These are phyloP conservation scores for Papio anubis DNA, from an alignment of 2,113 vertebrate species.

Conservation along the genomic window DNA sequence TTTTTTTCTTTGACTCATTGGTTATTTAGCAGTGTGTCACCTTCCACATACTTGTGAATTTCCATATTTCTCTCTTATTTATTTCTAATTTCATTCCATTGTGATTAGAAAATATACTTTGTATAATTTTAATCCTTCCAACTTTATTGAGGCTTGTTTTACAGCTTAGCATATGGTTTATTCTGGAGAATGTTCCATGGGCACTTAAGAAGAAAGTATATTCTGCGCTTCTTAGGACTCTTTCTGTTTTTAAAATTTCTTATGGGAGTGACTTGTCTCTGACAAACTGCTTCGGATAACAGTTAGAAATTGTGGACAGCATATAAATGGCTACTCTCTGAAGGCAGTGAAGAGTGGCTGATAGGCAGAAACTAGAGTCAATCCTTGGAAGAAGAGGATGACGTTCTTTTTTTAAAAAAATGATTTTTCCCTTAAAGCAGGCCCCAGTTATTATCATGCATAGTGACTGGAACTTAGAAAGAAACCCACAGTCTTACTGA, in stretches of 20 bases:
- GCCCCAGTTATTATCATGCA: background rate
- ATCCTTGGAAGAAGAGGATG: background rate
- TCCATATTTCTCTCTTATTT: background rate
- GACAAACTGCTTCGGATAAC: background rate
- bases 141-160: background rate
- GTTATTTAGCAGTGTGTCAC: background rate
- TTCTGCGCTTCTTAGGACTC: background rate
- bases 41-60: background rate
- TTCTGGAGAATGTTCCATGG: background rate
- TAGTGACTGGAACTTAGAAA: background rate
- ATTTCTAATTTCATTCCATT: background rate
- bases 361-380: background rate
- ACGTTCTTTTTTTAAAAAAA: background rate
- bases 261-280: background rate
- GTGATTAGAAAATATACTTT: background rate
- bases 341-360: background rate
- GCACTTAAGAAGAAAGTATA: background rate
- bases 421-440: background rate
- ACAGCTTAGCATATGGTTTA: background rate
- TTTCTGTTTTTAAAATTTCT: background rate
- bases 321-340: background rate
- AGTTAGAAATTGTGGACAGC: background rate
- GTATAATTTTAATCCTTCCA: background rate
- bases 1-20: background rate
- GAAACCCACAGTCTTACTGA: background rate